Base-by-base conservation (phyloP, 2,113 vertebrate species). In the crab-eating macaque (Macaca fascicularis) region DNA sequence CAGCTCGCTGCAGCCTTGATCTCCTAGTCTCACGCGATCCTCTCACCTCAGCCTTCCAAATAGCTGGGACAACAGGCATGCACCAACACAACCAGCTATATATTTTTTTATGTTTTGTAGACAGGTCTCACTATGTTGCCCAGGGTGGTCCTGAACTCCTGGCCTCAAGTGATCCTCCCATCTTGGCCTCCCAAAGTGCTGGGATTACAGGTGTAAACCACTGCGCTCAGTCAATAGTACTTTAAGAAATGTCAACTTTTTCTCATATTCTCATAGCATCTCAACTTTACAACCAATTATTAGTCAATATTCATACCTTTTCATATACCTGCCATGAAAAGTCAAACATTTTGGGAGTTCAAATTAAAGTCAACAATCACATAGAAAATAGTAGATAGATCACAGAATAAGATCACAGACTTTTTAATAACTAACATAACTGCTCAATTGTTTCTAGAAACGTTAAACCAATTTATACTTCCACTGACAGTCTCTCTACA, bases 361-460 rank as follows among this genome's bases (percentile, higher is more conserved):
- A 88, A 92, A 61, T 93, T 80, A 79, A 87, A 72, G n/a, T n/a
- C 52, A 97, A 95, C 35, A 95, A 72, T 91, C 50, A 89, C n/a
- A 40, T 25, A 78, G 52, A 95, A 96, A 95, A 90, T 8, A 85
- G 20, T 32, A 89, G 11, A 38, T 22, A 45, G 45, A 19, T 52
- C 19, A 95, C 16, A 89, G 72, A 95, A 82, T 23, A 93, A 52
- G 70, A 93, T 84, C 2, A 1, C 17, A 12, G 52, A 67, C 20
- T 85, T 92, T 78, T 12, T 45, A 64, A 64, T 64, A 95, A 67
- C 6, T 72, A 59, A 38, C 40, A 43, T 22, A 57, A 83, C 20
- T 86, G 81, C 50, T 90, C 32, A 75, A 50, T 69, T 81, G n/a
- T 93, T 96, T 81, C 55, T n/a, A 89, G 55, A 89, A 94, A 86